Conservation (phyloP, 2,113 vertebrate species). For the Talpa occidentalis region DNA sequence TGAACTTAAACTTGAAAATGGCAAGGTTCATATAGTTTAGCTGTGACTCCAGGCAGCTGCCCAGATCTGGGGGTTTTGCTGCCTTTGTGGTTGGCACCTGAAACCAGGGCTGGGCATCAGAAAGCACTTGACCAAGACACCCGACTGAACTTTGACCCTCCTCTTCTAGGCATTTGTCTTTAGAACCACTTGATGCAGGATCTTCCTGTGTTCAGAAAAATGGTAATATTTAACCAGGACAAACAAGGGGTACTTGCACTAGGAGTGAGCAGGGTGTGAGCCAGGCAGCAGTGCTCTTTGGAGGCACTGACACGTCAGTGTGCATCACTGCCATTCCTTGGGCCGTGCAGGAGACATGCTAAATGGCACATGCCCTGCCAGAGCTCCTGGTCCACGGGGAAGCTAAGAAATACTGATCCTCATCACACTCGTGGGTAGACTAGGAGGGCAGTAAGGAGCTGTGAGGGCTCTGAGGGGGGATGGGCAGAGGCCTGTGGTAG, state of each 20-base stretch:
- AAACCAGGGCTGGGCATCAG: not conserved
- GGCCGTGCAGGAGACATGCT: not conserved
- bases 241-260: not conserved
- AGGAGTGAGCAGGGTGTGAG: not conserved
- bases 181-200: not conserved
- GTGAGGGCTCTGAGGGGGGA: not conserved
- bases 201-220: not conserved
- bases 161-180: not conserved
- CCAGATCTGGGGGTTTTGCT: not conserved
- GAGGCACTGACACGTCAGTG: not conserved
- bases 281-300: not conserved
- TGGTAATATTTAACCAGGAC: slow-evolving; percentile 59
- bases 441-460: not conserved
- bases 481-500: not conserved
- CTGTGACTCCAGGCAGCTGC: not conserved
- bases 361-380: not conserved
- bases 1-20: slow-evolving; percentile 29
- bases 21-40: not conserved
- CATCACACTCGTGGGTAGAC: too few relatives aligned
- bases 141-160: not conserved
- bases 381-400: not conserved
- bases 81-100: not conserved
- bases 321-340: not conserved
- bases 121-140: not conserved
- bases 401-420: not conserved